These are phyloP conservation scores for Scelioninae gen. 1 DNA, from an alignment of 2,888 invertebrate genomes.

Conservation along the genomic window DNA sequence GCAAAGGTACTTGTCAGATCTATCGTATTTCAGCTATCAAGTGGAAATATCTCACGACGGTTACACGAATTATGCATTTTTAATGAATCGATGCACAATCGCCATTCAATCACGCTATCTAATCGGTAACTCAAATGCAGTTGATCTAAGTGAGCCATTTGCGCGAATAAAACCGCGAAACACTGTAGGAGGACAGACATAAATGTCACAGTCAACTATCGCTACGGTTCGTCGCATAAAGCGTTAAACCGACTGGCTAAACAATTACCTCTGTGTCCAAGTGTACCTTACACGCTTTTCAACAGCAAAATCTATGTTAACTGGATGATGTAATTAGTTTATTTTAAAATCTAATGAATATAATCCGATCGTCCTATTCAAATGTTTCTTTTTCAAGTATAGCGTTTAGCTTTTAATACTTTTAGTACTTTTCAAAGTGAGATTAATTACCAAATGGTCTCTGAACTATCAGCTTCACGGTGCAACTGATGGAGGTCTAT, in stretches of 20 bases:
- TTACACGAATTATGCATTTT: neutral
- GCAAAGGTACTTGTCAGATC: conserved; percentile 7
- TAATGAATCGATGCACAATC: conserved; percentile 9
- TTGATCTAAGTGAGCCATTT: conserved; percentile 56
- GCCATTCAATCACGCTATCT: conserved; percentile 28
- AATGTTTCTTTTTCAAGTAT: conserved; percentile 2
- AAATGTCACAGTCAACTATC: conserved; percentile 52
- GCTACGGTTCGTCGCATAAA: conserved; percentile 40
- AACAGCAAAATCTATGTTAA: conserved; percentile 18
- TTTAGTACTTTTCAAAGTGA: conserved; percentile 18
- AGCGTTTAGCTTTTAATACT: conserved; percentile 15
- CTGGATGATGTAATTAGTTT: conserved; percentile 19
- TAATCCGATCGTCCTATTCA: neutral
- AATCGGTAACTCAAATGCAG: conserved; percentile 23
- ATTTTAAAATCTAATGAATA: conserved; percentile 18
- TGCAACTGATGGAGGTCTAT: conserved; percentile 35
- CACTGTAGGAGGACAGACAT: conserved; percentile 60
- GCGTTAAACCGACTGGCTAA: conserved; percentile 36
- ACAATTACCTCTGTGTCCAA: conserved; percentile 33
- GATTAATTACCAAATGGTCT: conserved; percentile 45
- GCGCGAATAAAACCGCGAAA: conserved; percentile 12
- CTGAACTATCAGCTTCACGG: conserved; percentile 1
- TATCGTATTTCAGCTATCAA: neutral
- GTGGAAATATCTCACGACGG: too few relatives aligned
- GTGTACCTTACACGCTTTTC: conserved; percentile 22